Conservation (phyloP, 1,140 invertebrate species). For the Drosophila punjabiensis region DNA sequence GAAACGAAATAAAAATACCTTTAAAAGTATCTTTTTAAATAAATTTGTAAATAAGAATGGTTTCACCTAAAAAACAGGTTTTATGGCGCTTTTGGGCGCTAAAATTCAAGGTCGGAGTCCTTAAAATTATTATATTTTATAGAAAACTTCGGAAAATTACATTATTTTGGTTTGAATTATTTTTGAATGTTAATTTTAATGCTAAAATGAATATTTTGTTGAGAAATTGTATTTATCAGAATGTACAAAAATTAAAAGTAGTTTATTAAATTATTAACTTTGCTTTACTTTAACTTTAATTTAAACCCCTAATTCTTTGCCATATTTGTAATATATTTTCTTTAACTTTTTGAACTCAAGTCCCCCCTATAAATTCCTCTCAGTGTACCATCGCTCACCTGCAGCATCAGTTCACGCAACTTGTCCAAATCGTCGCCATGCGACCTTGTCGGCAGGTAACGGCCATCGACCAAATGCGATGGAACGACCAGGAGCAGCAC, state of each 20-base stretch:
- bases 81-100: not conserved
- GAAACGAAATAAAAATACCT: not conserved
- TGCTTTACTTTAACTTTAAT: not conserved
- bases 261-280: not conserved
- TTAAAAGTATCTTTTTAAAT: not conserved
- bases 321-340: not conserved
- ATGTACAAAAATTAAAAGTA: not conserved
- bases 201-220: too few species aligned
- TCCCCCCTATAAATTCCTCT: not conserved
- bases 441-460: constrained; percentile 87
- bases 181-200: too few species aligned
- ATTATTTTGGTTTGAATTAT: too few species aligned
- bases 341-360: not conserved
- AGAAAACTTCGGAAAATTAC: not conserved
- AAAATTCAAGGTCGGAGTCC: not conserved
- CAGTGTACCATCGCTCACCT: constrained; percentile 85
- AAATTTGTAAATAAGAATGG: not conserved
- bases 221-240: not conserved
- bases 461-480: constrained; percentile 83
- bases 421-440: constrained; percentile 87
- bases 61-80: not conserved
- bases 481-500: constrained; percentile 67
- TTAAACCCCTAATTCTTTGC: not conserved
- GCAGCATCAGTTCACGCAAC: constrained; percentile 87
- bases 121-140: not conserved